Conservation (phyloP, 1,140 invertebrate genomes). For the Leptoteleia sp. region DNA sequence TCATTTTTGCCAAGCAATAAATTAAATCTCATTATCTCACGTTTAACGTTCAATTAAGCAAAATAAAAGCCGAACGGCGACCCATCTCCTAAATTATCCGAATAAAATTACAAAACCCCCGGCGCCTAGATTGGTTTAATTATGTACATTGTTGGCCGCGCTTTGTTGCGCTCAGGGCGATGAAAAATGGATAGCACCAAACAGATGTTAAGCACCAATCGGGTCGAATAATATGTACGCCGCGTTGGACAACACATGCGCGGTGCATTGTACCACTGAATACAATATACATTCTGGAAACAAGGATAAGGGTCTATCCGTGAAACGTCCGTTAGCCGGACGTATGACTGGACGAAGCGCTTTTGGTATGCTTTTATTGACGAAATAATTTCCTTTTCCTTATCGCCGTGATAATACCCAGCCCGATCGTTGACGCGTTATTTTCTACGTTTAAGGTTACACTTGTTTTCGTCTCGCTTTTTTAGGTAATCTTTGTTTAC, state of each 20-base stretch:
- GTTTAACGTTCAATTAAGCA: slow-evolving; percentile 35
- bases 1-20: slow-evolving; percentile 11
- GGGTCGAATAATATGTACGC: slow-evolving; percentile 49
- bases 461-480: slow-evolving; percentile 1
- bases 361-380: slow-evolving; percentile 32
- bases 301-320: slow-evolving; percentile 42
- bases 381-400: slow-evolving; percentile 41
- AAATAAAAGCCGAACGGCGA: slow-evolving; percentile 21
- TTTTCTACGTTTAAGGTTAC: neutral
- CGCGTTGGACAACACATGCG: slow-evolving; percentile 48
- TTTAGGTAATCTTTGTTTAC: too few relatives aligned
- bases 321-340: slow-evolving; percentile 17
- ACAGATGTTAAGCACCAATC: slow-evolving; percentile 60
- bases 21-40: slow-evolving; percentile 31
- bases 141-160: slow-evolving; percentile 30
- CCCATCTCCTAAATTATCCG: slow-evolving; percentile 22
- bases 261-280: slow-evolving; percentile 41
- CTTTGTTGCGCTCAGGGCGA: slow-evolving; percentile 17
- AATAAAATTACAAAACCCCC: slow-evolving; percentile 27
- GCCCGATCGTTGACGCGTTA: neutral
- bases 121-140: slow-evolving; percentile 32
- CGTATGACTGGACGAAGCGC: slow-evolving; percentile 24
- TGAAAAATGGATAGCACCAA: slow-evolving; percentile 56
- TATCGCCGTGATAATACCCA: slow-evolving; percentile 6
- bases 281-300: slow-evolving; percentile 56